Base-by-base conservation (phyloP, 2,888 invertebrate genomes). In the Polymixis flavicincta region DNA sequence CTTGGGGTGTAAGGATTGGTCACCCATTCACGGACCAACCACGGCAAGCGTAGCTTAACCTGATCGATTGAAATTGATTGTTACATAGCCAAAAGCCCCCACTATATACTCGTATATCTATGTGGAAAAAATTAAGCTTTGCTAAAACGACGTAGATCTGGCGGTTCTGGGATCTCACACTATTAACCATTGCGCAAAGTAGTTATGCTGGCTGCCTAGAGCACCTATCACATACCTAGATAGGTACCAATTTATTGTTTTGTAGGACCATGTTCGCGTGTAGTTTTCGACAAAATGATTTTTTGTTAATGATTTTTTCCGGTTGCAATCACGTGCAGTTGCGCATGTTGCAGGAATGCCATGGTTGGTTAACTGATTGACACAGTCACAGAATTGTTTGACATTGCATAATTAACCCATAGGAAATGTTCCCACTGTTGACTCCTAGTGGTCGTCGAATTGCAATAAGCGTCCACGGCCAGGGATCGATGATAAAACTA, bases 301-400 rank as follows among this genome's bases (percentile, higher is more conserved):
- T 70, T 70, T 9, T 22, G 32, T n/a, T 67, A n/a, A 17, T 68
- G 14, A 68, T 37, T 70, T 28, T n/a, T 37, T 37, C 25, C 68
- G 68, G 48, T 50, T 25, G 19, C 68, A 48, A 68, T 68, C 25
- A 25, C 25, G 14, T 37, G 68, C 32, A 67, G 19, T 14, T 64
- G 22, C 11, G 28, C 28, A 45, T 28, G 28, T 64, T 64, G 45
- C 28, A n/a, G 11, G 45, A 45, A 45, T 45, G 28, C 2, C 22
- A 64, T 45, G 45, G 42, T 28, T 42, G 22, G 42, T 61, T 37
- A 37, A 22, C n/a, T 42, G 6, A 42, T n/a, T 25, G 25, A 42
- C 9, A n/a, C 19, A 42, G n/a, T 42, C n/a, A 63, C n/a, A 19
- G 6, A 42, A 42, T 6, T n/a, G 25, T 19, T 45, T 19, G 19